Conservation (phyloP, 2,797 vertebrate species). For the Eidolon dupreanum region DNA sequence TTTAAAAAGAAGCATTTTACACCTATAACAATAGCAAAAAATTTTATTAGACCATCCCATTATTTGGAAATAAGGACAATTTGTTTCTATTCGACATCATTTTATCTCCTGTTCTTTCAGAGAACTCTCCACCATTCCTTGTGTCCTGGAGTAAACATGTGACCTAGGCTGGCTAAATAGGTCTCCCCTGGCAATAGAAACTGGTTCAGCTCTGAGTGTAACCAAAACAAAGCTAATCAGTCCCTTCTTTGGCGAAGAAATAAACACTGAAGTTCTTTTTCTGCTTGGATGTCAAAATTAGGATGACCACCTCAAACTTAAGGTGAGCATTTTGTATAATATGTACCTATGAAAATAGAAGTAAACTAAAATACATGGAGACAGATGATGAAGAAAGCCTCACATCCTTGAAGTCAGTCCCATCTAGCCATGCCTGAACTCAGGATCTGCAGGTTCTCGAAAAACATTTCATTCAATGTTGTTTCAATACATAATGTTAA, state of each 20-base stretch:
- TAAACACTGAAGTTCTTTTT: background rate
- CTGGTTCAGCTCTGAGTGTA: background rate
- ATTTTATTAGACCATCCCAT: background rate
- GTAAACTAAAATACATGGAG: background rate
- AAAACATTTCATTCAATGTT: background rate
- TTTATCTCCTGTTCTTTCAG: background rate
- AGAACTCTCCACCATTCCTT: background rate
- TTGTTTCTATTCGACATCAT: background rate
- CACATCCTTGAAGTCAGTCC: background rate
- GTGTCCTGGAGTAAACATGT: background rate
- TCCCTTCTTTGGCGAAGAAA: background rate
- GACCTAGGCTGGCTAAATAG: background rate
- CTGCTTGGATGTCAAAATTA: background rate
- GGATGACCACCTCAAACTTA: background rate
- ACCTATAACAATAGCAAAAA: background rate
- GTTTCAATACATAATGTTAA: background rate
- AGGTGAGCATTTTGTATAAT: background rate
- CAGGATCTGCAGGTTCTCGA: background rate
- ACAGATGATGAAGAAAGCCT: background rate
- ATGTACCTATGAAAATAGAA: background rate
- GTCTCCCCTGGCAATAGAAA: constrained; percentile 5
- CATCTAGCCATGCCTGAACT: background rate
- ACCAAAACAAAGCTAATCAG: background rate
- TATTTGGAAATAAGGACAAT: background rate
- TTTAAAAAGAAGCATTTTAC: background rate